These are phyloP conservation scores for Lysiphlebus fabarum DNA, from an alignment of 1,140 invertebrate genomes.

Conservation along the genomic window DNA sequence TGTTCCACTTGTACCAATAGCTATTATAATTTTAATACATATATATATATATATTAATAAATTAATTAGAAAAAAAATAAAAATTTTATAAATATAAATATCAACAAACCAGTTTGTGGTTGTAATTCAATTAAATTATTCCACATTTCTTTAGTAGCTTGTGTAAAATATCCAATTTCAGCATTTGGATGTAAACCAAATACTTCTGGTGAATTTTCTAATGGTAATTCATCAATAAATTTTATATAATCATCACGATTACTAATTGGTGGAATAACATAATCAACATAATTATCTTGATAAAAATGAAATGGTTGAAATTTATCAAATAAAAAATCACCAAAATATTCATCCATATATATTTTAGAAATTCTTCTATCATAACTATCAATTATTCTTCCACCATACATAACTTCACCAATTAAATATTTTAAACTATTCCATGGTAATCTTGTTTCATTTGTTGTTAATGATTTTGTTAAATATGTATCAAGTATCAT, in stretches of 20 bases:
- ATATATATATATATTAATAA: too few species aligned
- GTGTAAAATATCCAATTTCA: conserved; percentile 87
- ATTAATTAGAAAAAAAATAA: too few species aligned
- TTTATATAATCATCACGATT: conserved; percentile 69
- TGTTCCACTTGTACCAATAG: conserved; percentile 52
- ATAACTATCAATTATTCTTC: conserved; percentile 84
- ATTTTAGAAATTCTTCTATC: conserved; percentile 80
- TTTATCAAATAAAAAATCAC: conserved; percentile 85
- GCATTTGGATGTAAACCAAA: conserved; percentile 90
- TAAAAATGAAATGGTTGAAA: conserved; percentile 90
- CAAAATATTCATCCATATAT: conserved; percentile 92
- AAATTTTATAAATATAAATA: conserved; percentile 9
- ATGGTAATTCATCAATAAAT: conserved; percentile 69
- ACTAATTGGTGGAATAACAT: conserved; percentile 70
- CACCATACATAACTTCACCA: conserved; percentile 91
- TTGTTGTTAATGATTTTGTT: conserved; percentile 62
- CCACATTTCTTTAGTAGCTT: conserved; percentile 82
- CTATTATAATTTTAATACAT: too few species aligned
- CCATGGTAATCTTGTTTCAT: conserved; percentile 74
- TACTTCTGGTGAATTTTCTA: conserved; percentile 78
- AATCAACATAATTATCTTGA: conserved; percentile 70
- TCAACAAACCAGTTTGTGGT: conserved; percentile 74
- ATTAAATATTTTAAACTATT: conserved; percentile 86
- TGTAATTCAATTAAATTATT: conserved; percentile 78
- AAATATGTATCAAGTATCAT: conserved; percentile 81